Evolutionary conservation across 2,888 invertebrate genomes (phyloP), one percentile per base, ranked within the genome.

Genomic region (Unio delphinus): DNA sequence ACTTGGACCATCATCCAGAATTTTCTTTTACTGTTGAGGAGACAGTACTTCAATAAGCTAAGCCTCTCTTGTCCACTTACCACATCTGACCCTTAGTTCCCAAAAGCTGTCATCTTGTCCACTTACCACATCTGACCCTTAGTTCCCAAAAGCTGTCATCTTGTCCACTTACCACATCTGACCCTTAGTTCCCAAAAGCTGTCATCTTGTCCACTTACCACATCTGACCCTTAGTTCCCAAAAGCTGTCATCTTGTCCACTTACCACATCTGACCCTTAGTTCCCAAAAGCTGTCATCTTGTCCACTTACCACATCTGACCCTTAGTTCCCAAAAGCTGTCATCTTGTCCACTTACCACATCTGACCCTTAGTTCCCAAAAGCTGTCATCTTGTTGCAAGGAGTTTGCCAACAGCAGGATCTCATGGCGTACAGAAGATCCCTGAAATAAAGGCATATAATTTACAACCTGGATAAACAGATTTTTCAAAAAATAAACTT

Each of bases 141-240:
- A 95, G 94, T 89, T 98, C 98, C 98, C 98, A 98, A 88, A 97
- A 97, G 5, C 95, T 94, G 89, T 98, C 98, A 86, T 97, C 96
- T 80, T 96, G 96, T 82, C 23, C 23, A 23, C 23, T 73, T 68
- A 89, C 89, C 88, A 84, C 87, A 87, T 87, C 95, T 93, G 1
- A 98, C 91, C 85, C 98, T 94, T 75, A 95, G 94, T 89, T 98
- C 98, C 98, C 98, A 98, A 88, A 97, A 97, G 5, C 95, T 94
- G 89, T 98, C 98, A 86, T 97, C 96, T 80, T 96, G 96, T 82
- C 23, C 23, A 23, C 23, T 73, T 68, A 89, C 89, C 88, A 84
- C 87, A 87, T 87, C 95, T 93, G 1, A 98, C 91, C 85, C 98
- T 94, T 75, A 95, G 94, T 89, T 98, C 98, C 98, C 98, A 98